Evolutionary conservation across 2,113 vertebrate genomes (phyloP).

Genomic region (Nannobrachium achirus): DNA sequence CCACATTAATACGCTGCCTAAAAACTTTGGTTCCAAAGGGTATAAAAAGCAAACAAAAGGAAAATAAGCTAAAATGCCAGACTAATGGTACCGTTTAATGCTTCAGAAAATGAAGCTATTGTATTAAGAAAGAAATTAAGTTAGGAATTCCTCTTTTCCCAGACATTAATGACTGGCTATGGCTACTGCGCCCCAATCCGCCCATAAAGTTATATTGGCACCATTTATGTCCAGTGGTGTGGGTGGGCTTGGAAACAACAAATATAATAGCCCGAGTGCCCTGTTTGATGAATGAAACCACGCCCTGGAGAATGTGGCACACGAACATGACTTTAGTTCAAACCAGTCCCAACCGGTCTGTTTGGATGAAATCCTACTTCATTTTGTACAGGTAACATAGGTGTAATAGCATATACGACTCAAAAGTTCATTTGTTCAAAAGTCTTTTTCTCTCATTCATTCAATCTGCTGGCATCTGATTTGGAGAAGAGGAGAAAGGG

Average conservation of each 20-base stretch:
- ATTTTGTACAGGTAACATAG: neutral
- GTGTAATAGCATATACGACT: neutral
- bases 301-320: neutral
- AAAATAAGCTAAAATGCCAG: neutral
- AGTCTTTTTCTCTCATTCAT: neutral
- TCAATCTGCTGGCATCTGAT: neutral
- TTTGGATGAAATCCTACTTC: neutral
- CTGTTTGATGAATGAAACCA: neutral
- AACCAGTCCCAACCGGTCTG: too few species aligned
- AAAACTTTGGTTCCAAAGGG: constrained; percentile 2
- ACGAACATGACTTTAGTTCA: too few species aligned
- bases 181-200: neutral
- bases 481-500: neutral
- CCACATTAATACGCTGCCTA: too few species aligned
- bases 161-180: neutral
- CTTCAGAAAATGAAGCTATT: constrained; percentile 22
- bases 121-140: neutral
- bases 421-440: neutral
- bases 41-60: neutral
- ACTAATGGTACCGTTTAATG: constrained; percentile 6
- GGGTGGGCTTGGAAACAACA: too few species aligned
- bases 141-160: neutral
- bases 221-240: neutral
- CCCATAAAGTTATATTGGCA: neutral
- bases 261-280: neutral